Evolutionary conservation across 2,888 invertebrate genomes (phyloP).

Genomic region (Pyralis farinalis): DNA sequence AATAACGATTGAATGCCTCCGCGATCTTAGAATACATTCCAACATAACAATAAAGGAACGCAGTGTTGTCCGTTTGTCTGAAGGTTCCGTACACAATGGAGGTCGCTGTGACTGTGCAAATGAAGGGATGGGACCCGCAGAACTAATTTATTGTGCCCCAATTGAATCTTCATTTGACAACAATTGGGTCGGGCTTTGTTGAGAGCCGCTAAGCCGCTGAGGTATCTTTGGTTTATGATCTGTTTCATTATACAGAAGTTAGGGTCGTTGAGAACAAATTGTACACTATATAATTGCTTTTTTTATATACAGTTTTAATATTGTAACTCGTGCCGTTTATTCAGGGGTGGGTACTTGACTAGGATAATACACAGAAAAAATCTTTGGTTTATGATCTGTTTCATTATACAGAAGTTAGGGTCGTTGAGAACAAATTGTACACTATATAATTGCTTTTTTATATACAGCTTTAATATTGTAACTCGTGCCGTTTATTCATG

Average conservation of each 20-base stretch:
- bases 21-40: conserved; percentile 34
- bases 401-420: conserved; percentile 25
- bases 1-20: conserved; percentile 39
- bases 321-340: too few relatives aligned
- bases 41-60: conserved; percentile 49
- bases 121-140: conserved; percentile 46
- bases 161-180: conserved; percentile 78
- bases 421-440: background rate
- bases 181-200: conserved; percentile 64
- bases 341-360: too few relatives aligned
- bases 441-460: background rate
- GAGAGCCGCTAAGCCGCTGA: conserved; percentile 31
- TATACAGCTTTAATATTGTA: background rate
- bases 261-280: background rate
- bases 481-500: too few relatives aligned
- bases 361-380: too few relatives aligned
- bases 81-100: conserved; percentile 38
- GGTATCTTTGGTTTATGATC: conserved; percentile 32
- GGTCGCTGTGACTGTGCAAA: conserved; percentile 48
- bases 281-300: background rate
- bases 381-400: conserved; percentile 40
- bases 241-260: conserved; percentile 35
- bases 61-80: conserved; percentile 32
- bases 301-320: background rate
- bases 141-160: conserved; percentile 59